Evolutionary conservation across 2,888 invertebrate species (phyloP).

Genomic region (Alloplasta piceator): DNA sequence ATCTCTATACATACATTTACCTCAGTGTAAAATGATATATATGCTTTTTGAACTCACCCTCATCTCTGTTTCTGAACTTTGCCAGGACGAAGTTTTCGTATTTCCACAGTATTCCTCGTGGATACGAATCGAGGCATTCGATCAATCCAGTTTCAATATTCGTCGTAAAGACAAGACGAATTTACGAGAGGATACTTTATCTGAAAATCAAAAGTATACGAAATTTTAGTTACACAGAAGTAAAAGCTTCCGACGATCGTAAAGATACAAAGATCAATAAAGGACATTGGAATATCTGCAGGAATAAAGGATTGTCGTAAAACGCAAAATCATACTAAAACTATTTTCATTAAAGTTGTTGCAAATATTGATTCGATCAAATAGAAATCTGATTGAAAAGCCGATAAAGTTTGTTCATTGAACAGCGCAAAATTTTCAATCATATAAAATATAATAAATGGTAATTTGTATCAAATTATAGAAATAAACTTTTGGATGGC

Average conservation of each 20-base stretch:
- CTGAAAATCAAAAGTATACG: slow-evolving; percentile 31
- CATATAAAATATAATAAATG: too few relatives aligned
- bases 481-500: too few relatives aligned
- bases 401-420: not conserved
- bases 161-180: slow-evolving; percentile 34
- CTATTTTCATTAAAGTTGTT: slow-evolving; percentile 26
- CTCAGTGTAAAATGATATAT: not conserved
- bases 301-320: slow-evolving; percentile 36
- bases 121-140: slow-evolving; percentile 34
- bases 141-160: slow-evolving; percentile 61
- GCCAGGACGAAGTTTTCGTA: slow-evolving; percentile 51
- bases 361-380: slow-evolving; percentile 29
- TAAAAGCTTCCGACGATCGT: slow-evolving; percentile 18
- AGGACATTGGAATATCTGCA: not conserved
- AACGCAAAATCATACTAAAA: slow-evolving; percentile 7
- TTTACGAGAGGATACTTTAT: slow-evolving; percentile 34
- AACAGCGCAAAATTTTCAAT: too few relatives aligned
- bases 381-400: slow-evolving; percentile 6
- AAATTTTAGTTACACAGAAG: slow-evolving; percentile 10
- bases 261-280: slow-evolving; percentile 25
- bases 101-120: slow-evolving; percentile 29
- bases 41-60: slow-evolving; percentile 24
- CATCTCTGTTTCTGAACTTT: slow-evolving; percentile 51
- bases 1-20: not conserved
- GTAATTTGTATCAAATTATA: too few relatives aligned